Conservation (phyloP, 2,888 invertebrate species). For the Prosapia bicincta region DNA sequence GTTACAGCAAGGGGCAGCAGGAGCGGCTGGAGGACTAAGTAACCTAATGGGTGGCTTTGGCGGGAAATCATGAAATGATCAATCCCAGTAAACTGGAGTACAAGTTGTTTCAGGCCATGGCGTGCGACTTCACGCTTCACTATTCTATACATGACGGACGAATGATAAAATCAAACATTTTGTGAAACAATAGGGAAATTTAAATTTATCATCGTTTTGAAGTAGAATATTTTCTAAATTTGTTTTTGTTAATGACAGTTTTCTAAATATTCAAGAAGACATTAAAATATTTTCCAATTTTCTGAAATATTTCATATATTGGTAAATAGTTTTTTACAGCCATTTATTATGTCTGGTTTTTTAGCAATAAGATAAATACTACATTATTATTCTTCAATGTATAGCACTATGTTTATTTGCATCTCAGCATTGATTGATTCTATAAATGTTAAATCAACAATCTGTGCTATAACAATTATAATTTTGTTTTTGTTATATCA, state of each 20-base stretch:
- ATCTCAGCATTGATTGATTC: too few relatives aligned
- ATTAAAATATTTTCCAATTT: neutral
- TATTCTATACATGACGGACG: neutral
- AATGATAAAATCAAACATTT: neutral
- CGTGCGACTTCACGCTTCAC: neutral
- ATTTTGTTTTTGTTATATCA: too few relatives aligned
- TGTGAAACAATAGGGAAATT: neutral
- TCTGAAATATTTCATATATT: neutral
- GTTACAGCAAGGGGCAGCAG: slow-evolving; percentile 64
- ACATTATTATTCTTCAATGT: neutral
- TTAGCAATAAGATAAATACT: too few relatives aligned
- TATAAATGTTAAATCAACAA: too few relatives aligned
- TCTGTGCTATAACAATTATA: too few relatives aligned
- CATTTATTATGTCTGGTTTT: neutral
- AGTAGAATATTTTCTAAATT: neutral
- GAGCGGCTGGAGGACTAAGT: slow-evolving; percentile 51
- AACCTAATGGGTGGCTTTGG: slow-evolving; percentile 60
- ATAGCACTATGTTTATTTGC: neutral
- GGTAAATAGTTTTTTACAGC: neutral
- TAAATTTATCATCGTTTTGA: neutral
- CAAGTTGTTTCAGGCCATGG: neutral
- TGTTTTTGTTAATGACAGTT: neutral
- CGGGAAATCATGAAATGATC: slow-evolving; percentile 40
- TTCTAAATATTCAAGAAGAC: neutral
- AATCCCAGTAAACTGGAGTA: neutral